A percentile compares a stretch with the other conserved stretches of the same genome.
These are phyloP conservation scores for Helicorthomorpha holstii DNA, from an alignment of 1,140 invertebrate genomes.

Conservation along the genomic window DNA sequence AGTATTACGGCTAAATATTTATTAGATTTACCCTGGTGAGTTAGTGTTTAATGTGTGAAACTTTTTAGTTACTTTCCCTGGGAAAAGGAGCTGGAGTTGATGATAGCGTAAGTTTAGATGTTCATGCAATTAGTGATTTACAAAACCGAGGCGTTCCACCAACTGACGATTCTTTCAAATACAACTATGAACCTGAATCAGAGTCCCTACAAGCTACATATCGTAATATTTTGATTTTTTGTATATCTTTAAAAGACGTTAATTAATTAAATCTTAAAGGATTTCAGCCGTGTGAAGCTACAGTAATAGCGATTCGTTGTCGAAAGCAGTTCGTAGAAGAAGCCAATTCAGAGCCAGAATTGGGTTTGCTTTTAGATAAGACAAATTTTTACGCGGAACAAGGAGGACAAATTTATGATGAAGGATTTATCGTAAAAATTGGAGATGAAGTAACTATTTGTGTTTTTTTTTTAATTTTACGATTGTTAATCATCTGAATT, in stretches of 20 bases:
- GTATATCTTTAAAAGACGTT: background rate
- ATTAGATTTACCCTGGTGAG: too few species aligned
- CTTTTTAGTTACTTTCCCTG: constrained; percentile 58
- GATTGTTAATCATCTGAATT: background rate
- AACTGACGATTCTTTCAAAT: constrained; percentile 86
- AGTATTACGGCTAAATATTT: constrained; percentile 22
- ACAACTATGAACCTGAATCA: constrained; percentile 51
- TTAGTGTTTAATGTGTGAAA: too few species aligned
- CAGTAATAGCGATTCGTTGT: constrained; percentile 40
- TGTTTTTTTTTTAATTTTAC: background rate
- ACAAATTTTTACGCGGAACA: constrained; percentile 89
- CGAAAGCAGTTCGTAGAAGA: constrained; percentile 74
- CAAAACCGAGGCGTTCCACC: constrained; percentile 54
- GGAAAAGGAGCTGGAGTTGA: constrained; percentile 54
- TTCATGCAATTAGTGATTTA: constrained; percentile 86
- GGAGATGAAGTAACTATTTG: constrained; percentile 45
- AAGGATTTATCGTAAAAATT: constrained; percentile 79
- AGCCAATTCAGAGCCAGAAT: constrained; percentile 68
- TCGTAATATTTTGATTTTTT: constrained; percentile 17
- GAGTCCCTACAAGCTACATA: constrained; percentile 43
- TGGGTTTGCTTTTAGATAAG: constrained; percentile 77
- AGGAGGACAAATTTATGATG: constrained; percentile 96
- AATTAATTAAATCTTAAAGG: background rate
- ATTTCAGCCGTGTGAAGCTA: constrained; percentile 31
- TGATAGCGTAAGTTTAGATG: constrained; percentile 74